Conservation (phyloP, 2,113 vertebrate genomes). For the Echinops telfairi region DNA sequence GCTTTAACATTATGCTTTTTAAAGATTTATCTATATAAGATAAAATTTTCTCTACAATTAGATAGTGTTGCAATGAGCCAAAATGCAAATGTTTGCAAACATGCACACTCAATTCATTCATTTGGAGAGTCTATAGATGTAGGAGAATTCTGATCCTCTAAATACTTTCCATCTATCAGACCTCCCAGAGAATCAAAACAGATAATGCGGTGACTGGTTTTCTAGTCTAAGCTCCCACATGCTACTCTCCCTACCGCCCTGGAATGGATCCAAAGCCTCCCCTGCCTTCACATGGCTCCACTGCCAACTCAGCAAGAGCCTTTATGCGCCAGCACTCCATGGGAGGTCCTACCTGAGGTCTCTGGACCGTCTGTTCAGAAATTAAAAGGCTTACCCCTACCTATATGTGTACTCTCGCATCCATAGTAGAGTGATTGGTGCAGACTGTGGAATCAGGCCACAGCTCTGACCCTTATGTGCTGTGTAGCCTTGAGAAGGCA, state of each 20-base stretch:
- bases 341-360: background rate
- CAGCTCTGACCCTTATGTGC: background rate
- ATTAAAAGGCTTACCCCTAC: background rate
- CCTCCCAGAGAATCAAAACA: background rate
- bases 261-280: background rate
- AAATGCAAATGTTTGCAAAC: conserved; percentile 31
- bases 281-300: background rate
- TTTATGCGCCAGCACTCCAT: background rate
- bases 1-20: too few relatives aligned
- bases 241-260: background rate
- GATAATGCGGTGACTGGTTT: background rate
- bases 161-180: background rate
- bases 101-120: background rate
- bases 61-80: background rate
- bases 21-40: too few relatives aligned
- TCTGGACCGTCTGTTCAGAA: background rate
- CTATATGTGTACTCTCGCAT: background rate
- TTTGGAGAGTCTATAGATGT: background rate
- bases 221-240: rapidly evolving
- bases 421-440: background rate
- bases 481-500: background rate
- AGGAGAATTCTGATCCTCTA: background rate
- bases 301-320: background rate
- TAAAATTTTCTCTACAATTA: background rate
- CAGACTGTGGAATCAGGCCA: background rate